These are phyloP conservation scores for Chlorops oryzae DNA, from an alignment of 1,140 invertebrate genomes.

Conservation along the genomic window DNA sequence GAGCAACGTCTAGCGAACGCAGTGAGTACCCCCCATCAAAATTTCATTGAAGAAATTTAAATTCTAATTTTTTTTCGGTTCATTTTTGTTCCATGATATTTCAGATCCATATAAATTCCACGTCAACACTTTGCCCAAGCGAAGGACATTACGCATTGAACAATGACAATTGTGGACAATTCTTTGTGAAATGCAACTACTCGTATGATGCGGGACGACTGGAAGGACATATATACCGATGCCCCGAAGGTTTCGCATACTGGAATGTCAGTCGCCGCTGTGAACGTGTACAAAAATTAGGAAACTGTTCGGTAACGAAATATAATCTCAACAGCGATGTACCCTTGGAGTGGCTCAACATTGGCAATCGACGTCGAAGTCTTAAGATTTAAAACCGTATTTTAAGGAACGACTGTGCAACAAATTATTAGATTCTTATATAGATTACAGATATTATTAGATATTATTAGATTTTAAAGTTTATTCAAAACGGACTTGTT, in stretches of 20 bases:
- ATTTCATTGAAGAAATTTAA: background rate
- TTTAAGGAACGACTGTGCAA: no score
- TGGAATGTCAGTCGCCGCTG: slow-evolving; percentile 72
- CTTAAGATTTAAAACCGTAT: slow-evolving; percentile 33
- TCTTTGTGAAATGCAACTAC: slow-evolving; percentile 67
- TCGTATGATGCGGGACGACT: slow-evolving; percentile 50
- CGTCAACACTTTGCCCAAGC: slow-evolving; percentile 54
- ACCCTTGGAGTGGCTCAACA: slow-evolving; percentile 42
- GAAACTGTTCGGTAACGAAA: slow-evolving; percentile 28
- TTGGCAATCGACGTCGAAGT: slow-evolving; percentile 41
- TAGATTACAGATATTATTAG: no score
- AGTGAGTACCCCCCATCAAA: slow-evolving; percentile 18
- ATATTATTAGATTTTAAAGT: no score
- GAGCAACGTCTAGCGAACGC: slow-evolving; percentile 54
- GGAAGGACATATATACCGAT: slow-evolving; percentile 66
- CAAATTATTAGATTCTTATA: no score
- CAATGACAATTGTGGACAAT: slow-evolving; percentile 60
- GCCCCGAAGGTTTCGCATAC: slow-evolving; percentile 67
- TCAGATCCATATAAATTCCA: slow-evolving; percentile 37
- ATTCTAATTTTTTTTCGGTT: background rate
- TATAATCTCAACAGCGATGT: slow-evolving; percentile 28
- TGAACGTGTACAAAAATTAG: slow-evolving; percentile 49
- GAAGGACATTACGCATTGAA: slow-evolving; percentile 65
- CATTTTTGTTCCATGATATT: background rate
- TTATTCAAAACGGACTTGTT: no score